A percentile compares a stretch with the other conserved stretches of the same genome.
Evolutionary conservation across 1,140 invertebrate genomes (phyloP).

Genomic region (Tetranychus cinnabarinus): DNA sequence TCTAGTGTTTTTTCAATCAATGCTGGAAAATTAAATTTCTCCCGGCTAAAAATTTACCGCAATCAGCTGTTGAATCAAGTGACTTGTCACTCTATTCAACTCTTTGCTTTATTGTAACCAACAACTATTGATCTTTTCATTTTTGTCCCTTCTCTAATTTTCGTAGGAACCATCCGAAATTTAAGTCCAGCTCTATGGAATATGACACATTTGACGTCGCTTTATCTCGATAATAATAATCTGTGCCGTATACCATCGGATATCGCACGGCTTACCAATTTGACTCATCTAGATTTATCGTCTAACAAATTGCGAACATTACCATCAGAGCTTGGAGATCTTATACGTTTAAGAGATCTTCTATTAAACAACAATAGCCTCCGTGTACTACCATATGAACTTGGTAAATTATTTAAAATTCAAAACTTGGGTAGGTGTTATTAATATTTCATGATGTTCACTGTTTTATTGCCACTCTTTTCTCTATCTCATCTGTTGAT

Average conservation of each 20-base stretch:
- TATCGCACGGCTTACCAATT: slow-evolving; percentile 52
- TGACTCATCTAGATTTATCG: slow-evolving; percentile 71
- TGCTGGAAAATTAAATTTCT: too few species aligned
- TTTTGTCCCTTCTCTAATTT: slow-evolving; percentile 6
- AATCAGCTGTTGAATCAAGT: too few species aligned
- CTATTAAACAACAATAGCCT: slow-evolving; percentile 81
- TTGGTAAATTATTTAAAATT: slow-evolving; percentile 91
- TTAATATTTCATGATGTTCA: neutral
- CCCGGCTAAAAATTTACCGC: too few species aligned
- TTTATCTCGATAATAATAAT: slow-evolving; percentile 85
- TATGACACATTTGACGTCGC: slow-evolving; percentile 62
- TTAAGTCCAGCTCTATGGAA: slow-evolving; percentile 71
- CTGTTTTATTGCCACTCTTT: too few species aligned
- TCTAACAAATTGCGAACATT: slow-evolving; percentile 76
- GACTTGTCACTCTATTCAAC: too few species aligned
- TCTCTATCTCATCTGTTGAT: too few species aligned
- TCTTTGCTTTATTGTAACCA: too few species aligned
- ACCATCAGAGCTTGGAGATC: slow-evolving; percentile 81
- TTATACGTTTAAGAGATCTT: slow-evolving; percentile 76
- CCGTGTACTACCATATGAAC: slow-evolving; percentile 74
- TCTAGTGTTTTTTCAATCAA: too few species aligned
- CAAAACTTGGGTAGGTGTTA: slow-evolving; percentile 31
- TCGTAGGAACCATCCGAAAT: slow-evolving; percentile 66
- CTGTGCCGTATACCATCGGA: slow-evolving; percentile 64
- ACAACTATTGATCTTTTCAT: too few species aligned